phyloP scores from a whole-genome alignment of 2,888 invertebrate genomes.

The Watsonalla binaria region DNA sequence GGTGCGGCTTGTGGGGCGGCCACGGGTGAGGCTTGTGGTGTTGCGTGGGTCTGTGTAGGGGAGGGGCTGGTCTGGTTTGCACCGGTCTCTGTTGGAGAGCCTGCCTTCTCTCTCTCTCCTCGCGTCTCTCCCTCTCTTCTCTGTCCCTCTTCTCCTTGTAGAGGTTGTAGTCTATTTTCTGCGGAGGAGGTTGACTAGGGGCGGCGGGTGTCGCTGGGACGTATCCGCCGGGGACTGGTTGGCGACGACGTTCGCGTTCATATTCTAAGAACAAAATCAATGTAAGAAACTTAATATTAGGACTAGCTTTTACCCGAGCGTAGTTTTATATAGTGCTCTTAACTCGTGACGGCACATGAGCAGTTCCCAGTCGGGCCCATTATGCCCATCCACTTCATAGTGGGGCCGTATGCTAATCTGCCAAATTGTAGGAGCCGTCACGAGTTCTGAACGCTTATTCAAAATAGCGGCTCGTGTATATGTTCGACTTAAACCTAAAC shows the following conservation, averaged over 20 bases:
- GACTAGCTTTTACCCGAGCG: no score
- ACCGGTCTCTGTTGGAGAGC: constrained; percentile 32
- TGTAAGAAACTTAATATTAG: neutral
- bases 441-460: no score
- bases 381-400: no score
- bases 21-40: constrained; percentile 54
- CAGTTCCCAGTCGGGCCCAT: no score
- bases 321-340: no score
- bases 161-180: constrained; percentile 78
- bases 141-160: constrained; percentile 83
- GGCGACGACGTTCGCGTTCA: constrained; percentile 66
- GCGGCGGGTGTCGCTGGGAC: constrained; percentile 55
- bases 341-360: no score
- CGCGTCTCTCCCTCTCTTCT: constrained; percentile 73
- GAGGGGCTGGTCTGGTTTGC: constrained; percentile 37
- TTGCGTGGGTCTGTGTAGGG: constrained; percentile 34
- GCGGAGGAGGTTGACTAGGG: constrained; percentile 56
- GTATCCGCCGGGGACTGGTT: constrained; percentile 63
- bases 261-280: constrained; percentile 43
- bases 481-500: no score
- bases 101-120: constrained; percentile 50
- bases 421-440: no score
- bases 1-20: constrained; percentile 57
- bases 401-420: no score
- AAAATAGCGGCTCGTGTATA: no score